phyloP scores from a whole-genome alignment of 1,140 invertebrate species.

The Drosophila kanapiae region DNA sequence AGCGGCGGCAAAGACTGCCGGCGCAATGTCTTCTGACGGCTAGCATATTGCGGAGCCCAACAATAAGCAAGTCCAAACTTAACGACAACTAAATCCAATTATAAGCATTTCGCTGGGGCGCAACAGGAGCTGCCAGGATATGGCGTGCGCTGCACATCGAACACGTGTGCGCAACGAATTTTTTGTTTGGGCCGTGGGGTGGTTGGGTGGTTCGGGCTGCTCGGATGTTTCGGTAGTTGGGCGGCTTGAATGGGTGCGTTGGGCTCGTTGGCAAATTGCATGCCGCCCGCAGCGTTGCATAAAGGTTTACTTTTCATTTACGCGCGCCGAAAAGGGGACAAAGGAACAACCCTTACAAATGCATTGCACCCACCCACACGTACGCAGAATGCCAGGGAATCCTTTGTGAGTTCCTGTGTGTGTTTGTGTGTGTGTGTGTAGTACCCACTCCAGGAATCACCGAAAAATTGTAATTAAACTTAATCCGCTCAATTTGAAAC shows the following conservation, averaged over 20 bases:
- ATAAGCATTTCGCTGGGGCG: constrained; percentile 54
- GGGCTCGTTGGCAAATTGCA: constrained; percentile 56
- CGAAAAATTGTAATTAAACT: constrained; percentile 85
- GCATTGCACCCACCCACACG: constrained; percentile 46
- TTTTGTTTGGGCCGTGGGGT: constrained; percentile 19
- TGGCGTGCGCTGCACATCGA: constrained; percentile 38
- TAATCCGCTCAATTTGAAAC: constrained; percentile 85
- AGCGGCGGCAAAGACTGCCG: constrained; percentile 1
- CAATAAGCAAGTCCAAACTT: constrained; percentile 70
- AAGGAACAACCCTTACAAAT: constrained; percentile 74
- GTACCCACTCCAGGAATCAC: constrained; percentile 11
- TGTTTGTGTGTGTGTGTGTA: constrained; percentile 8
- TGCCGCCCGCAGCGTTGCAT: constrained; percentile 70
- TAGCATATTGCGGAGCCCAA: constrained; percentile 61
- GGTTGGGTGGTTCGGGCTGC: constrained; percentile 1
- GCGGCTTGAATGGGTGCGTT: constrained; percentile 18
- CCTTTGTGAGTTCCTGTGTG: constrained; percentile 25
- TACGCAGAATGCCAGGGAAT: constrained; percentile 2
- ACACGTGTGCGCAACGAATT: constrained; percentile 78
- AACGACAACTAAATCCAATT: constrained; percentile 82
- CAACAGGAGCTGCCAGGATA: constrained; percentile 58
- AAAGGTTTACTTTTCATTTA: constrained; percentile 80
- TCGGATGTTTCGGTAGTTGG: constrained; percentile 2
- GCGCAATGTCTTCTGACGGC: constrained; percentile 44
- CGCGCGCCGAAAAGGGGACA: constrained; percentile 53